A percentile compares a stretch with the other conserved stretches of the same genome.
phyloP scores from a whole-genome alignment of 2,888 invertebrate species.

The Lepidocyrtoides sp. region DNA sequence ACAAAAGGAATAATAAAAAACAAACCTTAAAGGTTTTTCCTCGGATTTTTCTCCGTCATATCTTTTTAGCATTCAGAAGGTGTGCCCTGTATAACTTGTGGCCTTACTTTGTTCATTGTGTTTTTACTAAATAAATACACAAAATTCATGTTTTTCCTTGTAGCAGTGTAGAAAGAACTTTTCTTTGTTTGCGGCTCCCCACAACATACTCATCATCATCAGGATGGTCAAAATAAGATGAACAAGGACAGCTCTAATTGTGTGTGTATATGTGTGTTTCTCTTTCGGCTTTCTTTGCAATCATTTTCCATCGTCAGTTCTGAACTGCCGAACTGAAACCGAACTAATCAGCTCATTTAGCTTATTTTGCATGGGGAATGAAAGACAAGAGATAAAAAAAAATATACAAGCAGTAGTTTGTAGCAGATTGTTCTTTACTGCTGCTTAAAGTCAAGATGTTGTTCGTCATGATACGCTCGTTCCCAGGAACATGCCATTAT shows the following conservation, averaged over 20 bases:
- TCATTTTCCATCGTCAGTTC: background rate
- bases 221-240: constrained; percentile 26
- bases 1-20: background rate
- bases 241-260: constrained; percentile 38
- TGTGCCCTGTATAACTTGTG: too few relatives aligned
- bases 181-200: constrained; percentile 67
- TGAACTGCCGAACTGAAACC: constrained; percentile 75
- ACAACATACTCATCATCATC: too few relatives aligned
- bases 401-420: background rate
- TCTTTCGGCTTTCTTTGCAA: background rate
- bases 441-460: constrained; percentile 8
- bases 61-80: constrained; percentile 69
- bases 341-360: constrained; percentile 77
- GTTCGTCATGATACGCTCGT: background rate
- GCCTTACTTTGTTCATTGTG: too few relatives aligned
- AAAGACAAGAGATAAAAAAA: constrained; percentile 5
- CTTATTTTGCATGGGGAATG: constrained; percentile 73
- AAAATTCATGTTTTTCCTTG: too few relatives aligned
- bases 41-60: constrained; percentile 33
- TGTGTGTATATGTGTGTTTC: constrained; percentile 32
- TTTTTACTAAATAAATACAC: too few relatives aligned
- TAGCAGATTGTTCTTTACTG: constrained; percentile 59
- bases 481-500: too few relatives aligned
- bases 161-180: too few relatives aligned
- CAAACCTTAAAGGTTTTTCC: background rate